These are phyloP conservation scores for Gallirallus australis DNA, from an alignment of 2,797 vertebrate species.

Conservation along the genomic window DNA sequence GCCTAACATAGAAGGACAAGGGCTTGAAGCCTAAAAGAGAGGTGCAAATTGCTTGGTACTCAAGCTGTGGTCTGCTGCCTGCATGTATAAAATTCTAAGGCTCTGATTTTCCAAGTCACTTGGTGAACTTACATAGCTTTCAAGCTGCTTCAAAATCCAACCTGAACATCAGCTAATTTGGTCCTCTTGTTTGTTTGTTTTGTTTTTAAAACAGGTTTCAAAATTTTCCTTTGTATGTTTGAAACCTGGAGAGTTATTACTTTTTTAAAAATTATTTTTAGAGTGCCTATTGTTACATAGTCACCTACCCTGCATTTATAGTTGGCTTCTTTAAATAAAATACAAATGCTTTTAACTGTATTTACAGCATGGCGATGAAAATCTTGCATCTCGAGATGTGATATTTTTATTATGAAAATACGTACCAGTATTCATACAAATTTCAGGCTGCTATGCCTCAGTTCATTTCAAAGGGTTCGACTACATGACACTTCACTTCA, in stretches of 20 bases:
- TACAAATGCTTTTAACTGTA: neutral
- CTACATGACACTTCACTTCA: neutral
- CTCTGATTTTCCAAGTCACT: conserved; percentile 51
- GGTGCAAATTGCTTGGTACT: conserved; percentile 62
- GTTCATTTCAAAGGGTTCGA: neutral
- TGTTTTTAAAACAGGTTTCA: neutral
- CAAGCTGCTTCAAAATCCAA: neutral
- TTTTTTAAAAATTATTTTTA: neutral
- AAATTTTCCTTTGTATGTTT: neutral
- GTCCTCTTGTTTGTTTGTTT: neutral
- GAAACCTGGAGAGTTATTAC: neutral
- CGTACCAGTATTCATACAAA: neutral
- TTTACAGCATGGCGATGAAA: conserved; percentile 20
- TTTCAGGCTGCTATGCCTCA: neutral
- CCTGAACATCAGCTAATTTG: neutral
- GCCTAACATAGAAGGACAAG: conserved; percentile 33
- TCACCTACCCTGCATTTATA: neutral
- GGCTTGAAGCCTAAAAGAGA: conserved; percentile 55
- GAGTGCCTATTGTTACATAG: neutral
- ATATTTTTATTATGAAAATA: conserved; percentile 24
- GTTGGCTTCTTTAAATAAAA: conserved; percentile 31
- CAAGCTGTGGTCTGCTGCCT: conserved; percentile 44
- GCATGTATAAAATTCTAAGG: conserved; percentile 58
- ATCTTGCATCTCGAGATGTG: neutral
- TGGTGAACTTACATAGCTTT: neutral